phyloP scores from a whole-genome alignment of 2,888 invertebrate species.

The Sepiola atlantica region DNA sequence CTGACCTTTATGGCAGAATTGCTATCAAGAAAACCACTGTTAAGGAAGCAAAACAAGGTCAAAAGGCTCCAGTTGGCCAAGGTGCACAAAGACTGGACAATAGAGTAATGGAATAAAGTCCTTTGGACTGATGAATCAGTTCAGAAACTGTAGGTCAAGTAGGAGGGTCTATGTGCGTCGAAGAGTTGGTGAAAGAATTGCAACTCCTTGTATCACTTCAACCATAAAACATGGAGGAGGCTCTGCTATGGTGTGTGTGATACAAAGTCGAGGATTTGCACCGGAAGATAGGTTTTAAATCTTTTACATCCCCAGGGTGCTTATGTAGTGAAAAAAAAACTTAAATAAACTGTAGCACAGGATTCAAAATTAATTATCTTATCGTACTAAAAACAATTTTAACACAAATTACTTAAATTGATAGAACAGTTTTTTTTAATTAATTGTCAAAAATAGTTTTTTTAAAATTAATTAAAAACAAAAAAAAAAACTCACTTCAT shows the following conservation, averaged over 20 bases:
- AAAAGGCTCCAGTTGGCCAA: background rate
- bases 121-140: background rate
- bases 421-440: no score
- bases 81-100: background rate
- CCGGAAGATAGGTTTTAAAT: no score
- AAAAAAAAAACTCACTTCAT: no score
- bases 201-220: background rate
- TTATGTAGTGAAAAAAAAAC: no score
- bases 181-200: background rate
- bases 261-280: background rate
- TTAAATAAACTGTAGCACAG: background rate
- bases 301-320: no score
- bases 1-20: background rate
- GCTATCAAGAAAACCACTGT: background rate
- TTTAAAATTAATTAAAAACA: no score
- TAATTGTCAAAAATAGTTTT: no score
- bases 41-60: no score
- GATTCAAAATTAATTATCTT: background rate
- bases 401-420: background rate
- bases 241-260: background rate
- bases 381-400: background rate
- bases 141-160: background rate
- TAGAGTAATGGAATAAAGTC: background rate
- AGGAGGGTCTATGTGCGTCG: background rate
- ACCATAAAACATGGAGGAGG: background rate